Percentiles rank a stretch among this genome's conserved stretches.
These are phyloP conservation scores for Mnemiopsis leidyi DNA, from an alignment of 37 sponge, comb jelly and placozoan species.

Conservation along the genomic window DNA sequence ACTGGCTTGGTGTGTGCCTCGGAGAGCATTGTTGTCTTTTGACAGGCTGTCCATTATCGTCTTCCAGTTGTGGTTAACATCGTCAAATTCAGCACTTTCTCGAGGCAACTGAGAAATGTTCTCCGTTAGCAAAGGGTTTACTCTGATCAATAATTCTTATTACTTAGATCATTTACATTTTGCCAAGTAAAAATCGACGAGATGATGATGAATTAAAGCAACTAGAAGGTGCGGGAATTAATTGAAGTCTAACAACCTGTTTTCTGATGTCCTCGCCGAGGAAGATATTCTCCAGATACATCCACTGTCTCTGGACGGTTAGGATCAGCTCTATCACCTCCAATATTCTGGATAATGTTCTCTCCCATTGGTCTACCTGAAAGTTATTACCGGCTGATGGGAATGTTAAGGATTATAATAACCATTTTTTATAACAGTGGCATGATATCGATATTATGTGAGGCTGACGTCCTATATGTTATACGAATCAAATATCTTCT, in stretches of 20 bases:
- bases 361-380: conserved; percentile 95
- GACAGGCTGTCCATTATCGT: conserved; percentile 77
- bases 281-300: conserved; percentile 99
- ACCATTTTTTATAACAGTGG: no score
- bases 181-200: not conserved
- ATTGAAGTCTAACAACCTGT: conserved; percentile 69
- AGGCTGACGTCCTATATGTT: no score
- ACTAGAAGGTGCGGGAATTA: no score
- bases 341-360: conserved; percentile 93
- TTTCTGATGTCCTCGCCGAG: conserved; percentile 97
- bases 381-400: not conserved
- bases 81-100: conserved; percentile 90
- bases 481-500: no score
- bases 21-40: conserved; percentile 86
- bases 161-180: not conserved
- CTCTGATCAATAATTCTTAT: no score
- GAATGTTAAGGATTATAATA: no score
- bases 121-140: no score
- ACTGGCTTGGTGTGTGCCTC: conserved; percentile 83
- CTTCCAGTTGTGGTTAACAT: conserved; percentile 90
- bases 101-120: conserved; percentile 75
- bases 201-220: not conserved
- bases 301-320: conserved; percentile 99
- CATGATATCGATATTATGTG: no score
- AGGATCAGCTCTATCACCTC: conserved; percentile 95